A percentile compares a stretch with the other conserved stretches of the same genome.
These are phyloP conservation scores for Apus apus DNA, from an alignment of 2,113 vertebrate species.

Conservation along the genomic window DNA sequence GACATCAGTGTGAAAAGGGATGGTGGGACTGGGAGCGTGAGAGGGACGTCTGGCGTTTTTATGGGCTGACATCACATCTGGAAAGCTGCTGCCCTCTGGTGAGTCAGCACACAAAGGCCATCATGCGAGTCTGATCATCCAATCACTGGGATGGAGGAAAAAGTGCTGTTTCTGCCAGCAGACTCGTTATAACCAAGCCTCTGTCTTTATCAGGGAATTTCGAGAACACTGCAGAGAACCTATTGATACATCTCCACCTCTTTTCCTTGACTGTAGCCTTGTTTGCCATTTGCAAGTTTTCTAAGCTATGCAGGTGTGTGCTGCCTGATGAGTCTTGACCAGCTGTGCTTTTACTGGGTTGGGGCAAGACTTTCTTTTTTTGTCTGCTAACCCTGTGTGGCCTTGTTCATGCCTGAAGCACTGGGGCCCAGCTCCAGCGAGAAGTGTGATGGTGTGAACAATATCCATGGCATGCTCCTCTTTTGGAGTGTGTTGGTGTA, in stretches of 20 bases:
- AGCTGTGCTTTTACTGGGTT: not conserved
- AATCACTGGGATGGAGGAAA: conserved; percentile 44
- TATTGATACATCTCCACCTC: not conserved
- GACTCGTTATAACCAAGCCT: not conserved
- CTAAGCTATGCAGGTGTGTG: not conserved
- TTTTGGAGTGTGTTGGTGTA: not conserved
- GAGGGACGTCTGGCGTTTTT: conserved; percentile 50
- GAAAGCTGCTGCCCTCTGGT: conserved; percentile 73
- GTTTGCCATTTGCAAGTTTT: not conserved
- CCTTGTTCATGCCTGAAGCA: not conserved
- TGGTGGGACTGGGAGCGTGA: not conserved
- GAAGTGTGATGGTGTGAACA: fast-evolving
- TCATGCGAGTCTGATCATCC: conserved; percentile 65
- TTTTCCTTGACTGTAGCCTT: not conserved
- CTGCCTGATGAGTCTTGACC: not conserved
- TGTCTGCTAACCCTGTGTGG: not conserved
- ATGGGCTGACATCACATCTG: conserved; percentile 67
- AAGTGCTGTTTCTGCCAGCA: not conserved
- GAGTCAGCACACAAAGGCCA: conserved; percentile 72
- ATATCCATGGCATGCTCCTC: not conserved
- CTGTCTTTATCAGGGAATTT: not conserved
- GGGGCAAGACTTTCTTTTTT: not conserved
- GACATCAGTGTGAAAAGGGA: not conserved
- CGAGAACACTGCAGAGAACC: not conserved
- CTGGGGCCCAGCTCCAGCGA: fast-evolving